Base-by-base conservation (phyloP, 2,113 vertebrate species). In the Ptyas mucosa region DNA sequence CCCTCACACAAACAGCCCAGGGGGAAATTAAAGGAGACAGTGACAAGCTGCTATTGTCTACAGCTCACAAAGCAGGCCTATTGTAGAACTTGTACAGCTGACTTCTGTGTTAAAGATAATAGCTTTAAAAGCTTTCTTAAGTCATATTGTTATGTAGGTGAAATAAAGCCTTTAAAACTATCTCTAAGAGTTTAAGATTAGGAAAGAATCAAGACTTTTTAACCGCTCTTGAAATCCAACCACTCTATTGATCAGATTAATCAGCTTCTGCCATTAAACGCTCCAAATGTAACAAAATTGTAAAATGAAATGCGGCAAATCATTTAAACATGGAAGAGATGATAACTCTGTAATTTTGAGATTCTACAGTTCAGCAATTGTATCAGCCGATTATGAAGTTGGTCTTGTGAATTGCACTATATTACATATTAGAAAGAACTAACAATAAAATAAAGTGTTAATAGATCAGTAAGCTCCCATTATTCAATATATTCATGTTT, bases 151-250 rank as follows among this genome's bases (percentile, higher is more conserved):
- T 96, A 91, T 93, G 92, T 24, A 96, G 96, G 95, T 96, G 96
- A 97, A 97, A 97, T 94, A 95, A 94, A 96, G 95, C 94, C 94
- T 97, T 97, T 95, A 94, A 96, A 96, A 96, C 95, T 95, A 96
- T 95, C 94, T 95, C 90, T 95, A 91, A 94, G 96, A 94, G 95
- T 95, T 95, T 95, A 86, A 91, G 93, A 96, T 95, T 93, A 93
- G 75, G 93, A 95, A 95, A 53, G 91, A 91, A 85, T 93, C 39
- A 88, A 46, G 93, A 93, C 94, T 93, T 69, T 90, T 95, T 95
- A 95, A 96, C 87, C 23, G 0, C 93, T 29, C 85, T 88, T 94
- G 81, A 86, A 85, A 69, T 43, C 95, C 94, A 92, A 88, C 34
- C 75, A 86, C 23, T 90, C 20, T 55, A 61, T 18, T 53, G 88